These are phyloP conservation scores for Percina caprodes DNA, from an alignment of 2,113 vertebrate genomes.

Conservation along the genomic window DNA sequence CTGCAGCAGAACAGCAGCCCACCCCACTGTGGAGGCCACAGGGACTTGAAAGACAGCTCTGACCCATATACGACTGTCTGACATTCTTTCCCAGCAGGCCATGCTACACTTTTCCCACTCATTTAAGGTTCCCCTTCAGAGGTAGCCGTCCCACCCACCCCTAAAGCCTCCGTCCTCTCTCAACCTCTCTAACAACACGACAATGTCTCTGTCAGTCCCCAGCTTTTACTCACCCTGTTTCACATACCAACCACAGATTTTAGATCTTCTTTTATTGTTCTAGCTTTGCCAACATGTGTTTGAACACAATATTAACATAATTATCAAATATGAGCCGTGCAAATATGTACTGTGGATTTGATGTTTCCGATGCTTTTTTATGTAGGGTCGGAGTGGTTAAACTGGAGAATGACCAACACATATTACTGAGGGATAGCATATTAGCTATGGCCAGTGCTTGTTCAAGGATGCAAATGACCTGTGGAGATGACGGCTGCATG, in stretches of 20 bases:
- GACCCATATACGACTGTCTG: constrained; percentile 58
- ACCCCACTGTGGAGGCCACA: constrained; percentile 35
- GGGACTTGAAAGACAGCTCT: constrained; percentile 57
- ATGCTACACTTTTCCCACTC: constrained; percentile 59
- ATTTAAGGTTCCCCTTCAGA: constrained; percentile 62
- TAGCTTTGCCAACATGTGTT: neutral
- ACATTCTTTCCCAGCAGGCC: constrained; percentile 75
- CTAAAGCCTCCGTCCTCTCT: constrained; percentile 31
- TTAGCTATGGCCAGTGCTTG: constrained; percentile 1
- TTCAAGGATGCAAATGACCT: constrained; percentile 27
- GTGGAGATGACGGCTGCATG: constrained; percentile 8
- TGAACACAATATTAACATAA: neutral
- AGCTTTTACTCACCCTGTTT: constrained; percentile 42
- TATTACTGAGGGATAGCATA: constrained; percentile 3
- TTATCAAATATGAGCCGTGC: neutral
- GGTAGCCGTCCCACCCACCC: constrained; percentile 34
- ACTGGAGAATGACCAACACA: constrained; percentile 5
- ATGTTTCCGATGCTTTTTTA: neutral
- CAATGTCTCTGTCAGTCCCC: constrained; percentile 67
- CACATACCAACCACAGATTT: constrained; percentile 38
- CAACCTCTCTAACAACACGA: constrained; percentile 46
- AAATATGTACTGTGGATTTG: constrained; percentile 18
- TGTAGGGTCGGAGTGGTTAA: neutral
- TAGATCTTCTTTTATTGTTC: constrained; percentile 26
- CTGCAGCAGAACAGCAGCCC: constrained; percentile 41